phyloP scores from a whole-genome alignment of 2,797 vertebrate genomes.

The Enteromius anoplus region DNA sequence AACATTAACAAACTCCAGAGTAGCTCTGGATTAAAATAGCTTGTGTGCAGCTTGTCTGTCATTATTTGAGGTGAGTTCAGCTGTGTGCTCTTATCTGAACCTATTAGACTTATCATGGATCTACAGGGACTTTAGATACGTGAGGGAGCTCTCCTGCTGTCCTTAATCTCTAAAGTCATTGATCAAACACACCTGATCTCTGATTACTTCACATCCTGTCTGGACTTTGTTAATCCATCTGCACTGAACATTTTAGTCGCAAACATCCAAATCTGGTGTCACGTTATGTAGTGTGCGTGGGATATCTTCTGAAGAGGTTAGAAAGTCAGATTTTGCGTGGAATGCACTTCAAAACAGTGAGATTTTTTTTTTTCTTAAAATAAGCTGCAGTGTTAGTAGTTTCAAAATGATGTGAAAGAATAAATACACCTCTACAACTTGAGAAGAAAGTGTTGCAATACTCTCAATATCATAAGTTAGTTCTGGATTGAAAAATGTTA shows the following conservation, averaged over 20 bases:
- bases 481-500: not conserved
- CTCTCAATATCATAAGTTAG: not conserved
- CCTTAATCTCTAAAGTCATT: conserved; percentile 5
- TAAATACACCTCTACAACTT: not conserved
- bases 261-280: not conserved
- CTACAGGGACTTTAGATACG: conserved; percentile 8
- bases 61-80: not conserved
- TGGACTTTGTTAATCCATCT: not conserved
- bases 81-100: conserved; percentile 15
- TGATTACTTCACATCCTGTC: not conserved
- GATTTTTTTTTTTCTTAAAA: not conserved
- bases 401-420: not conserved
- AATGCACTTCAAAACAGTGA: not conserved
- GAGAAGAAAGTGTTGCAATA: not conserved
- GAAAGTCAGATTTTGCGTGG: not conserved
- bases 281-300: not conserved
- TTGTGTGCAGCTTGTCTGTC: not conserved
- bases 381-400: not conserved
- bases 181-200: not conserved
- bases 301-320: not conserved
- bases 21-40: not conserved
- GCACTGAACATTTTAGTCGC: not conserved
- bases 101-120: conserved; percentile 5
- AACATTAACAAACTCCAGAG: too few species aligned
- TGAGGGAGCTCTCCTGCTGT: not conserved